phyloP scores from a whole-genome alignment of 2,797 vertebrate species.

The Takifugu ocellatus region DNA sequence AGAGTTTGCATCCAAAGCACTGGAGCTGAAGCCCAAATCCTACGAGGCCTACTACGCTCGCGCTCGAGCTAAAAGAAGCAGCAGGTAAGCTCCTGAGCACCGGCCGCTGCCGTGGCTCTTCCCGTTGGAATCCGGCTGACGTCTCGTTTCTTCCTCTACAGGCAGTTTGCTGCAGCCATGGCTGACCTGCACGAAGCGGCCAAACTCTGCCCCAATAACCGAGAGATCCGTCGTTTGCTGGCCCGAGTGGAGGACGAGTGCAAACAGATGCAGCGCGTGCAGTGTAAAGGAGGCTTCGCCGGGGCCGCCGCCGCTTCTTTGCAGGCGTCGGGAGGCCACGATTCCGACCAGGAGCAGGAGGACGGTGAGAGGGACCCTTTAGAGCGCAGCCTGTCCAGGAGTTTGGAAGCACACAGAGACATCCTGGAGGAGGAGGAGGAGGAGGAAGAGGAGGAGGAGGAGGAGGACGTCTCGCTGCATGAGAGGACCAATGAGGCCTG shows the following conservation, averaged over 20 bases:
- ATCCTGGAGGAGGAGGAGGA: slow-evolving; percentile 76
- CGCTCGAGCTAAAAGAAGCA: slow-evolving; percentile 96
- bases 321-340: slow-evolving; percentile 71
- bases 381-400: slow-evolving; percentile 57
- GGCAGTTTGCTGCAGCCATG: slow-evolving; percentile 90
- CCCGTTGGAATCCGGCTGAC: slow-evolving; percentile 1
- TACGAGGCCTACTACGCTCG: slow-evolving; percentile 97
- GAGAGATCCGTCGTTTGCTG: slow-evolving; percentile 89
- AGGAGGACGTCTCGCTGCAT: slow-evolving; percentile 41
- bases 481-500: slow-evolving; percentile 60
- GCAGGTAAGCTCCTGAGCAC: slow-evolving; percentile 82
- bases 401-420: slow-evolving; percentile 68
- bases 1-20: slow-evolving; percentile 95
- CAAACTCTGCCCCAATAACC: slow-evolving; percentile 90
- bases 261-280: slow-evolving; percentile 88
- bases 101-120: neutral
- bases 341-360: slow-evolving; percentile 83
- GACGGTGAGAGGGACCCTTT: slow-evolving; percentile 70
- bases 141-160: slow-evolving; percentile 41
- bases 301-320: slow-evolving; percentile 48
- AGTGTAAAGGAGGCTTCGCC: slow-evolving; percentile 77
- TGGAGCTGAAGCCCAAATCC: slow-evolving; percentile 96
- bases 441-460: slow-evolving; percentile 41
- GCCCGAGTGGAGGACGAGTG: slow-evolving; percentile 94
- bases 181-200: slow-evolving; percentile 89